These are phyloP conservation scores for Phylloscopus trochiloides DNA, from an alignment of 2,113 vertebrate genomes.

Conservation along the genomic window DNA sequence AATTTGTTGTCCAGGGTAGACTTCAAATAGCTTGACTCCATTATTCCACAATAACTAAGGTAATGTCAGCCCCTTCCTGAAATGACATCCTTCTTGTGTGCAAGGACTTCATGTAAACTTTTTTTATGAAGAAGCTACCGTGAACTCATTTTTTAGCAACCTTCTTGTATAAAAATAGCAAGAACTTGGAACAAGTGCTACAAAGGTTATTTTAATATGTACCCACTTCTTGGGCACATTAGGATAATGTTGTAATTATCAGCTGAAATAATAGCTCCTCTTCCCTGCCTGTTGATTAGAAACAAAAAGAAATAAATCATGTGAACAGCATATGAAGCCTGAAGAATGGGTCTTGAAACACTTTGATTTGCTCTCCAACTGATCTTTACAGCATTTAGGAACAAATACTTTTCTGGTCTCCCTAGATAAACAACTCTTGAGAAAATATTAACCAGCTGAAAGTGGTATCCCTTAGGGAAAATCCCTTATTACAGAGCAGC, in stretches of 20 bases:
- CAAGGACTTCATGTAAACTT: background rate
- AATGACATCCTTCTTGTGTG: background rate
- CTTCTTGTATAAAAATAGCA: background rate
- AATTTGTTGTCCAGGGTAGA: background rate
- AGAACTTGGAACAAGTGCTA: background rate
- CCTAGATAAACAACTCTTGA: background rate
- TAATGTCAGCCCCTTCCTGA: background rate
- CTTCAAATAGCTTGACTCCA: background rate
- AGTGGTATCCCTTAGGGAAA: background rate
- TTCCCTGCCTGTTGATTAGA: background rate
- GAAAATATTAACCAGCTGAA: slow-evolving; percentile 4
- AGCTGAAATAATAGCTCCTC: background rate
- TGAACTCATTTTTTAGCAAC: background rate
- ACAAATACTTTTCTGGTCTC: background rate
- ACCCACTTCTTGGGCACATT: background rate
- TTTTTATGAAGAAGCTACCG: background rate
- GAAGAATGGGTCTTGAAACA: background rate
- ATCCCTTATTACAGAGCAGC: background rate
- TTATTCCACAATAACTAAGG: background rate
- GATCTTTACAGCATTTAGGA: background rate
- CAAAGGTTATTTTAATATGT: background rate
- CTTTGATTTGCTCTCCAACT: background rate
- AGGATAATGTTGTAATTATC: background rate
- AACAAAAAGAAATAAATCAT: background rate
- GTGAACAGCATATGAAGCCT: background rate